A percentile compares a stretch with the other conserved stretches of the same genome.
These are phyloP conservation scores for Phymorhynchus buccinoides DNA, from an alignment of 1,140 invertebrate species.

Conservation along the genomic window DNA sequence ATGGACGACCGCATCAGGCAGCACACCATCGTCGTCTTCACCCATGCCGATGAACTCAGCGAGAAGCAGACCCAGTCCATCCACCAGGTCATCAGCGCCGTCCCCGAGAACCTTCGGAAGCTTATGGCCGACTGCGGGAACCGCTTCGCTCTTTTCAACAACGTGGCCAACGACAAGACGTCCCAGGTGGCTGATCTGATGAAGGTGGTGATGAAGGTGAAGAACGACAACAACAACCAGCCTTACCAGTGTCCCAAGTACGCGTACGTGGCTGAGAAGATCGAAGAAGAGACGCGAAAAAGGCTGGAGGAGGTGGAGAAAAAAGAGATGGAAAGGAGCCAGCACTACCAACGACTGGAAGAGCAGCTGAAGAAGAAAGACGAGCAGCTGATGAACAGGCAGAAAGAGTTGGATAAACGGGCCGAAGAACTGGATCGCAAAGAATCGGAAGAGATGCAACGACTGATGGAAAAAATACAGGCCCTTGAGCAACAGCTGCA, in stretches of 20 bases:
- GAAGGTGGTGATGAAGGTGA: not conserved
- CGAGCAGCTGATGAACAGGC: not conserved
- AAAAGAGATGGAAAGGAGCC: not conserved
- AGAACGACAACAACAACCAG: not conserved
- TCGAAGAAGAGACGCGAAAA: constrained; percentile 13
- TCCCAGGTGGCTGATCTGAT: constrained; percentile 10
- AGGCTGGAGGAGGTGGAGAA: constrained; percentile 30
- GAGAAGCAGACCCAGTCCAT: not conserved
- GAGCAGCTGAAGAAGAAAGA: not conserved
- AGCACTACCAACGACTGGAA: not conserved
- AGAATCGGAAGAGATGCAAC: not conserved
- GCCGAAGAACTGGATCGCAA: not conserved
- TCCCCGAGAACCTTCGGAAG: not conserved
- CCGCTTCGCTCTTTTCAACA: constrained; percentile 27
- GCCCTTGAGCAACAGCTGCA: not conserved
- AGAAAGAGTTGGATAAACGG: not conserved
- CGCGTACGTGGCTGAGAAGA: not conserved
- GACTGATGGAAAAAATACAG: not conserved
- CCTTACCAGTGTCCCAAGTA: constrained; percentile 33
- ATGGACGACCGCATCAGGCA: constrained; percentile 13
- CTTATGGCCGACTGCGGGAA: not conserved
- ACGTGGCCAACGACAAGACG: constrained; percentile 12
- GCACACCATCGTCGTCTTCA: constrained; percentile 34
- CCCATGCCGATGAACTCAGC: not conserved
- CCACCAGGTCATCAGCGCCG: not conserved